These are phyloP conservation scores for Wiebesia pumilae DNA, from an alignment of 1,140 invertebrate species.

Conservation along the genomic window DNA sequence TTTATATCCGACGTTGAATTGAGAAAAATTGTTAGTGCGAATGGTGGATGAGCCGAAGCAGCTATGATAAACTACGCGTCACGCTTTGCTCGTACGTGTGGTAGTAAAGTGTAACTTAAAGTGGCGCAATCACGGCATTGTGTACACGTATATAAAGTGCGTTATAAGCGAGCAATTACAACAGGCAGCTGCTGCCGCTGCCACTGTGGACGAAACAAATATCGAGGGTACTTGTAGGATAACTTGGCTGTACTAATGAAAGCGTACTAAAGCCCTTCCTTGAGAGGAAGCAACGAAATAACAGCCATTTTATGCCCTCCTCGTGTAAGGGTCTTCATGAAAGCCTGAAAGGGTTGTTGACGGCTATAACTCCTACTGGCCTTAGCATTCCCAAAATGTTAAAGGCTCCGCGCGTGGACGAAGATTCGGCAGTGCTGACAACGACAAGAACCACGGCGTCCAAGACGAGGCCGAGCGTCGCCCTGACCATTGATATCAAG, in stretches of 20 bases:
- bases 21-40: no score
- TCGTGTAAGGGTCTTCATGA: constrained; percentile 77
- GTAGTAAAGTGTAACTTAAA: background rate
- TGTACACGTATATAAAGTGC: background rate
- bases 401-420: constrained; percentile 52
- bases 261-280: constrained; percentile 58
- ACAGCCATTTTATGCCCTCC: constrained; percentile 78
- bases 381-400: constrained; percentile 73
- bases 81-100: no score
- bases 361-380: constrained; percentile 77
- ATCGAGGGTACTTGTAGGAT: constrained; percentile 31
- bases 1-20: no score
- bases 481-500: constrained; percentile 19
- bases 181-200: background rate
- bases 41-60: no score
- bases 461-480: background rate
- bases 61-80: no score
- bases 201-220: background rate
- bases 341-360: constrained; percentile 76
- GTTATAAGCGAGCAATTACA: background rate
- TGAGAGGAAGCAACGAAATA: constrained; percentile 75
- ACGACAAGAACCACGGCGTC: background rate
- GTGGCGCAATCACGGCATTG: background rate
- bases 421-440: constrained; percentile 6
- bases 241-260: constrained; percentile 44